A percentile compares a stretch with the other conserved stretches of the same genome.
These are phyloP conservation scores for Prinia subflava DNA, from an alignment of 2,113 vertebrate species.

Conservation along the genomic window DNA sequence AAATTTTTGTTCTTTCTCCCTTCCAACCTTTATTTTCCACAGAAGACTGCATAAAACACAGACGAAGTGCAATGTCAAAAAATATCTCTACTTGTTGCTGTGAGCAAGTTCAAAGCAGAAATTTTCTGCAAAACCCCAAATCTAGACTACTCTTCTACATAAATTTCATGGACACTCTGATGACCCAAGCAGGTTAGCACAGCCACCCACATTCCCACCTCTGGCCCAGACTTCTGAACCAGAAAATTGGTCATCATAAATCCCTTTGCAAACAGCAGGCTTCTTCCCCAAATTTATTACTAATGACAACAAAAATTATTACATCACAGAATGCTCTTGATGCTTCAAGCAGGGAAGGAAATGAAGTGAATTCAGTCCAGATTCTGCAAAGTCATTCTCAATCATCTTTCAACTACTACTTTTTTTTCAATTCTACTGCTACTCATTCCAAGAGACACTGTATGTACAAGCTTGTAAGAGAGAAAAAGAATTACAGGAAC, in stretches of 20 bases:
- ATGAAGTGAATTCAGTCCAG: neutral
- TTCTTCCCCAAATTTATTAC: neutral
- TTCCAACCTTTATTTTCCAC: neutral
- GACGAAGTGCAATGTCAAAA: neutral
- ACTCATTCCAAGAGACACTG: neutral
- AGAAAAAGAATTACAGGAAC: neutral
- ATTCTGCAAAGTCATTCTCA: neutral
- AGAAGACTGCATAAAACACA: neutral
- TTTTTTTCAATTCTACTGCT: neutral
- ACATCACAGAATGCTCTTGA: neutral
- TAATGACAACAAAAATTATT: neutral
- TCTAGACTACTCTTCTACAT: neutral
- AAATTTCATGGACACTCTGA: neutral
- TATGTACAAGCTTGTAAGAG: neutral
- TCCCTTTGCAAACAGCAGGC: neutral
- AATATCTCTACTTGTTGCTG: neutral
- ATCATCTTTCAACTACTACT: neutral
- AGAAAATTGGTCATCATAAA: neutral
- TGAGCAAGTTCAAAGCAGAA: neutral
- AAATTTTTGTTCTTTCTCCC: neutral
- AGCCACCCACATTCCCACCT: neutral
- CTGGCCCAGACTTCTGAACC: neutral
- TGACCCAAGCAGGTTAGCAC: neutral
- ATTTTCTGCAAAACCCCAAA: neutral
- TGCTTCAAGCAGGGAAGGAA: neutral